Percentiles rank a stretch among this genome's conserved stretches.
Conservation (phyloP, 2,888 invertebrate genomes). For the Pimpla rufipes region DNA sequence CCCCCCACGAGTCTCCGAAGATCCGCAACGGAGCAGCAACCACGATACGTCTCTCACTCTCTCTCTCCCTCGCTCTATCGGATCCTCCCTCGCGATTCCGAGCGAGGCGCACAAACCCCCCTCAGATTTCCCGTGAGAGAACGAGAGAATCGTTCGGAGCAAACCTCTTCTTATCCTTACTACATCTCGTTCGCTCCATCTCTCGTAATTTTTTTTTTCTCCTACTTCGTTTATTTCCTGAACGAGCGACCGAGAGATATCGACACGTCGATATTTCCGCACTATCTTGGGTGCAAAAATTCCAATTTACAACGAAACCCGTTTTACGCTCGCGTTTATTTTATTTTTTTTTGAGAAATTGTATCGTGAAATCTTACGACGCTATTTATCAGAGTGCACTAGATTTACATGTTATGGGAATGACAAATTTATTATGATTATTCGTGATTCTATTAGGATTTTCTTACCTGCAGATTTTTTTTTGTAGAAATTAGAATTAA, state of each 20-base stretch:
- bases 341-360: background rate
- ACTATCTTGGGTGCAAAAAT: slow-evolving; percentile 10
- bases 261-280: background rate
- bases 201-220: slow-evolving; percentile 34
- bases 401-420: background rate
- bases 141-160: slow-evolving; percentile 54
- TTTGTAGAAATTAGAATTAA: background rate
- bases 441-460: background rate
- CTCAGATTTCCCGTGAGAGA: slow-evolving; percentile 67
- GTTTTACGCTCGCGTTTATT: background rate
- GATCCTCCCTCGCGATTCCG: slow-evolving; percentile 82
- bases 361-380: background rate
- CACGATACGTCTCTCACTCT: slow-evolving; percentile 79
- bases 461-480: background rate
- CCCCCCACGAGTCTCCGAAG: slow-evolving; percentile 29
- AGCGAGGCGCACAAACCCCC: slow-evolving; percentile 79
- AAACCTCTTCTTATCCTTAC: slow-evolving; percentile 54
- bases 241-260: slow-evolving; percentile 4
- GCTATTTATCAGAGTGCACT: background rate
- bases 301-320: background rate
- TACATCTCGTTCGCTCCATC: slow-evolving; percentile 31
- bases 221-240: background rate
- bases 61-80: slow-evolving; percentile 78
- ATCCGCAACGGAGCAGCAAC: slow-evolving; percentile 24
- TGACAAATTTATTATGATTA: background rate